A percentile compares a stretch with the other conserved stretches of the same genome.
Conservation (phyloP, 2,888 invertebrate species). For the Agrilus cyanescens region DNA sequence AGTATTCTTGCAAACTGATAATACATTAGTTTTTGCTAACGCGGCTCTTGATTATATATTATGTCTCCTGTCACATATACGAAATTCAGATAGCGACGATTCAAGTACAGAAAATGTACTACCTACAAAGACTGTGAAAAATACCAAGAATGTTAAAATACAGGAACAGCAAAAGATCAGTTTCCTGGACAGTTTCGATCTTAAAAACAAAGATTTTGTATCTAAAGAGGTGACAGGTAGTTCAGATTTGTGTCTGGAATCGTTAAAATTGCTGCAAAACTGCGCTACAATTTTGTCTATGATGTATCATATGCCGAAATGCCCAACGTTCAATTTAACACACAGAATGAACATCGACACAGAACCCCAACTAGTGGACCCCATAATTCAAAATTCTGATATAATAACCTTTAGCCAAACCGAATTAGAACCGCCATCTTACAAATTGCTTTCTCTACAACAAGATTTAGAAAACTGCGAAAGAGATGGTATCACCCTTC, state of each 20-base stretch:
- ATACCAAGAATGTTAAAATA: constrained; percentile 6
- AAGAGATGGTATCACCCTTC: constrained; percentile 43
- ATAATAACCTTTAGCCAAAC: constrained; percentile 47
- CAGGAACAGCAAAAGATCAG: constrained; percentile 7
- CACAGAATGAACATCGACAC: constrained; percentile 70
- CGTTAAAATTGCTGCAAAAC: constrained; percentile 72
- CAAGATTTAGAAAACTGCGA: constrained; percentile 31
- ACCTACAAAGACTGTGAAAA: constrained; percentile 7
- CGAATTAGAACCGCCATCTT: constrained; percentile 53
- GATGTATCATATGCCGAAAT: constrained; percentile 92
- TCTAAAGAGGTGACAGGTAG: constrained; percentile 21
- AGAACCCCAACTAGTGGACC: constrained; percentile 70
- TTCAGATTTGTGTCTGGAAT: constrained; percentile 57
- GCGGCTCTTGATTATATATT: constrained; percentile 89
- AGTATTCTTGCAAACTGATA: constrained; percentile 86
- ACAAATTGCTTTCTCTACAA: constrained; percentile 46
- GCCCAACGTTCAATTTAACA: constrained; percentile 84
- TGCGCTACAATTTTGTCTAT: constrained; percentile 80
- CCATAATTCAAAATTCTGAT: constrained; percentile 60
- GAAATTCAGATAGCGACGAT: constrained; percentile 48
- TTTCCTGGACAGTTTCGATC: constrained; percentile 8
- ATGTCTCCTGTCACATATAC: constrained; percentile 69
- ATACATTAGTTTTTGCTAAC: constrained; percentile 85
- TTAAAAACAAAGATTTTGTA: constrained; percentile 19
- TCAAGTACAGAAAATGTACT: constrained; percentile 3